Base-by-base conservation (phyloP, 2,888 invertebrate genomes). In the Cybosia mesomella region DNA sequence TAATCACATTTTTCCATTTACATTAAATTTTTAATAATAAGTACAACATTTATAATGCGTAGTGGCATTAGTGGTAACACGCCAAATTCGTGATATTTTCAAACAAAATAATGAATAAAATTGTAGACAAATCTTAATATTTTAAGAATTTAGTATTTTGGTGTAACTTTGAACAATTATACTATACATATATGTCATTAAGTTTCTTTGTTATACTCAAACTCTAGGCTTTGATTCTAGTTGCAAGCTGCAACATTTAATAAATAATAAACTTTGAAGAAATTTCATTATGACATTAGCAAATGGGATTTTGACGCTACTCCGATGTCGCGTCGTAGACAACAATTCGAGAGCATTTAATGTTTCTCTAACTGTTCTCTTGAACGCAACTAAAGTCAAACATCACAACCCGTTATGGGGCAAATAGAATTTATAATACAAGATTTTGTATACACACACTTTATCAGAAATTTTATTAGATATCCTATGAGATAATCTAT, bases 1-100 rank as follows among this genome's bases (percentile, higher is more conserved):
- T 80, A 82, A 85, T 87, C 83, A 85, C 83, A 81, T 84, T 84
- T 77, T 84, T 79, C 67, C 74, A 74, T 81, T 82, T 83, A 83
- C 78, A 83, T 76, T 81, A 70, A 75, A 79, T 76, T 75, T 79
- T 76, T 73, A 72, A 81, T 54, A 85, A 83, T 84, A 75, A 86
- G 82, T 76, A 80, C 77, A 75, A 80, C 80, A 80, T 79, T 75
- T 69, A 77, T 75, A 74, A 72, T 79, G 69, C 70, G 69, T 74
- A 70, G 77, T 80, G 79, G 70, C 36, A 66, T 74, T 67, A 73
- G 66, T 66, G 59, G 57, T 70, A 77, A 77, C 75, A 73, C 70
- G 67, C 59, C 55, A 68, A 72, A 71, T 62, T 57, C 32, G 55
- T 68, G 64, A 60, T 55, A 58, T 13, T 34, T 63, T 21, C 1